Evolutionary conservation across 2,113 vertebrate genomes (phyloP).

Genomic region (Donacobius atricapilla): DNA sequence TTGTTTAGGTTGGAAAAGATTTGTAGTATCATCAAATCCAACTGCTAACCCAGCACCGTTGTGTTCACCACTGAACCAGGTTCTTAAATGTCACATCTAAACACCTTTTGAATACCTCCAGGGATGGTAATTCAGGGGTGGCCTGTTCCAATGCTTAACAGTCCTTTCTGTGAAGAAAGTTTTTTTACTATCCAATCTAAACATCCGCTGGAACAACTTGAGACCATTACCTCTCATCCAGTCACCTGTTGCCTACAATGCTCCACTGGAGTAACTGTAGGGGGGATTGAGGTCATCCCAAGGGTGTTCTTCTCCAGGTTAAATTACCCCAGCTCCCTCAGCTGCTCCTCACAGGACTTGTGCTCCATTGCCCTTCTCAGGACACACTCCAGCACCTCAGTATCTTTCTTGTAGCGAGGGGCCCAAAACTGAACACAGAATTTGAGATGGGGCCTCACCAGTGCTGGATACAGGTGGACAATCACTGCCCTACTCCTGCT

Average conservation of each 20-base stretch:
- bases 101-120: neutral
- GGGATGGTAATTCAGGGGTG: neutral
- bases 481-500: fast-evolving
- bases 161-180: neutral
- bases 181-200: neutral
- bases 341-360: fast-evolving
- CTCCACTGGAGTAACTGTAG: neutral
- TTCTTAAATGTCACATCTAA: neutral
- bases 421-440: fast-evolving
- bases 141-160: neutral
- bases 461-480: fast-evolving
- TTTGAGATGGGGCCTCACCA: fast-evolving
- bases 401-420: neutral
- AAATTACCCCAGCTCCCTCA: neutral
- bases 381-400: fast-evolving
- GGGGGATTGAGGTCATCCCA: neutral
- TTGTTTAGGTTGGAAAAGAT: neutral
- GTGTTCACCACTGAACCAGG: neutral
- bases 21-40: neutral
- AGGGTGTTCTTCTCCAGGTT: neutral
- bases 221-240: neutral
- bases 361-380: neutral
- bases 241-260: neutral
- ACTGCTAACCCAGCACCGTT: neutral
- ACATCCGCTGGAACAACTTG: neutral